Evolutionary conservation across 2,113 vertebrate genomes (phyloP), one percentile per base, ranked within the genome.

Genomic region (Triplophysa dalaica): DNA sequence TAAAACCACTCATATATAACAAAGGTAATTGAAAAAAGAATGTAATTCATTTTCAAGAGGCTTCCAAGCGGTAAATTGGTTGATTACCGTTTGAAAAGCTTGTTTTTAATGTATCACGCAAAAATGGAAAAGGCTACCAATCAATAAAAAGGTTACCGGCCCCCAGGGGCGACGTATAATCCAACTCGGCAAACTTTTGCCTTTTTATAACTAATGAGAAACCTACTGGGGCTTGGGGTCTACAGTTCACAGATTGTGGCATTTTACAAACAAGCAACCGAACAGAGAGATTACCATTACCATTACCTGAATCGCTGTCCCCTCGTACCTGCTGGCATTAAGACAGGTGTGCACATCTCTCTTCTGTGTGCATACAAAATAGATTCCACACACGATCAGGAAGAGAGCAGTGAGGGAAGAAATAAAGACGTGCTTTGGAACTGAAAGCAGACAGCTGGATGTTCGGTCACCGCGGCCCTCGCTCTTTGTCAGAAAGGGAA

Each of bases 21-120:
- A 10, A 65, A 54, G 48, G 19, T 52, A 65, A 77, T 75, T 75
- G 73, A 77, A 65, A 76, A 77, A 54, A 24, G 19, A 65, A 65
- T 65, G 43, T 33, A 52, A 38, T 77, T 77, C 75, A 77, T 77
- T 77, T 65, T 66, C 62, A 52, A 77, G 62, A 77, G 50, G 61
- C 75, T 65, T 77, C 66, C 75, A 77, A 52, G 75, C 75, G 22
- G 48, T 65, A 77, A 77, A 77, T 77, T 77, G 62, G 75, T 65
- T 64, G 75, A 77, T 77, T 77, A 77, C 24, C 65, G 75, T 77
- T 77, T 65, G 62, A 77, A 45, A 77, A 45, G 17, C 74, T 22
- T 77, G 58, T 48, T 75, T 70, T 62, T 75, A 75, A 24, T 29
- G 17, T 38, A 65, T 52, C 62, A 65, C 22, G 75, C 45, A 33